Evolutionary conservation across 2,797 vertebrate genomes (phyloP).

Genomic region (Lutjanus argentimaculatus): DNA sequence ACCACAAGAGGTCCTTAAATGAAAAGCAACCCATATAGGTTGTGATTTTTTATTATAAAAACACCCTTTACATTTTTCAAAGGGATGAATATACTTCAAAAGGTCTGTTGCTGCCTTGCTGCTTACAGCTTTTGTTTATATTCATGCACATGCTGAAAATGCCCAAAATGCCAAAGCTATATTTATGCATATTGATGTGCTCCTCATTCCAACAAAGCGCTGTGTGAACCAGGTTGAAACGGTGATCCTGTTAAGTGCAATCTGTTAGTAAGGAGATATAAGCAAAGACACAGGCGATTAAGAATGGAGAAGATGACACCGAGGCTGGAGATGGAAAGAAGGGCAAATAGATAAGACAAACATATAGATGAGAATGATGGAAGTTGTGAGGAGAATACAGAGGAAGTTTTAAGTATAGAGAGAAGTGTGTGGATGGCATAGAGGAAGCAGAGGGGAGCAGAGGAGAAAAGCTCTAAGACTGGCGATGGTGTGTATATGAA

Average conservation of each 20-base stretch:
- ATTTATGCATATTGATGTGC: slow-evolving; percentile 23
- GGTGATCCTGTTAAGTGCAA: not conserved
- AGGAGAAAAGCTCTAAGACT: slow-evolving; percentile 22
- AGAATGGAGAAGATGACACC: not conserved
- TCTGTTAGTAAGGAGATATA: not conserved
- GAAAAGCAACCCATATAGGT: not conserved
- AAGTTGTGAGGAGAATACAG: slow-evolving; percentile 2
- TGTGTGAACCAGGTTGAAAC: slow-evolving; percentile 8
- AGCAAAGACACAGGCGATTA: slow-evolving; percentile 14
- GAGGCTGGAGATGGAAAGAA: not conserved
- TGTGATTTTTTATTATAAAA: not conserved
- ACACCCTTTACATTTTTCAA: not conserved
- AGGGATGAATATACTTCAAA: slow-evolving; percentile 9
- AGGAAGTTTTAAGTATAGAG: slow-evolving; percentile 16
- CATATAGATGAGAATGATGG: not conserved
- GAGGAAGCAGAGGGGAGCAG: slow-evolving; percentile 6
- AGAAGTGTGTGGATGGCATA: slow-evolving; percentile 10
- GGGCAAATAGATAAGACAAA: not conserved
- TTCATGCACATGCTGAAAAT: slow-evolving; percentile 14
- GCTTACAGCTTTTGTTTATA: slow-evolving; percentile 2
- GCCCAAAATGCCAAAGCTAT: slow-evolving; percentile 9
- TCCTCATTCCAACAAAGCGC: not conserved
- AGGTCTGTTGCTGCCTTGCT: not conserved
- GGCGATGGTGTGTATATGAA: slow-evolving; percentile 33
- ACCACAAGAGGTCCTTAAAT: not conserved